phyloP scores from a whole-genome alignment of 2,888 invertebrate species.

The Tortrix viridana region DNA sequence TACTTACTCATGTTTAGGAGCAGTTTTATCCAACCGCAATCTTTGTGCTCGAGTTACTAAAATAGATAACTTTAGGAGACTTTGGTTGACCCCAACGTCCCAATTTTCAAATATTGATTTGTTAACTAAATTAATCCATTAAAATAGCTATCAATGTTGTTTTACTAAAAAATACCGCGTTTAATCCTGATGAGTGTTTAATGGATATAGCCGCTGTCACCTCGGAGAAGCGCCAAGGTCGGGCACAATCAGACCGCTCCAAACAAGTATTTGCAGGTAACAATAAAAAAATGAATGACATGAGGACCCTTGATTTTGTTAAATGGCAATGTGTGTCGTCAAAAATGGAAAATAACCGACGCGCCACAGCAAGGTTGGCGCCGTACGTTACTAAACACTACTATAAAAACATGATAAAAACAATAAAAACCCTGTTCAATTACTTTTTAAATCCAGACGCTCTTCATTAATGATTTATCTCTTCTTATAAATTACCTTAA shows the following conservation, averaged over 20 bases:
- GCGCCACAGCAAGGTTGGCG: constrained; percentile 58
- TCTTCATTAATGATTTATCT: constrained; percentile 9
- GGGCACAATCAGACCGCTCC: constrained; percentile 19
- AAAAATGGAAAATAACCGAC: constrained; percentile 61
- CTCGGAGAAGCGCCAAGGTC: constrained; percentile 31
- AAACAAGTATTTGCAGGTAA: constrained; percentile 40
- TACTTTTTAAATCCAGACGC: neutral
- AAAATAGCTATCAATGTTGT: constrained; percentile 15
- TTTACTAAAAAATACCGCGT: constrained; percentile 14
- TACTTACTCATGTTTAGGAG: too few species aligned
- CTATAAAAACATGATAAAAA: constrained; percentile 37
- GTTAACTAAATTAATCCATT: constrained; percentile 22
- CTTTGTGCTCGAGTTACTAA: too few species aligned
- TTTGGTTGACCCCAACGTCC: constrained; percentile 20
- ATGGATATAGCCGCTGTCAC: constrained; percentile 31
- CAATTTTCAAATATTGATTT: constrained; percentile 3
- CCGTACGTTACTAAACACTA: constrained; percentile 51
- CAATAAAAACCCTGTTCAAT: constrained; percentile 9
- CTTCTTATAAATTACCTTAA: too few species aligned
- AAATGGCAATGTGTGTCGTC: constrained; percentile 68
- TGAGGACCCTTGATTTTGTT: constrained; percentile 62
- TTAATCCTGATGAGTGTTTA: constrained; percentile 24
- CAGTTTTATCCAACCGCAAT: too few species aligned
- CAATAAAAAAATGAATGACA: constrained; percentile 57
- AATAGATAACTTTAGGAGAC: too few species aligned